Base-by-base conservation (phyloP, 2,113 vertebrate species). In the Gymnarchus niloticus region DNA sequence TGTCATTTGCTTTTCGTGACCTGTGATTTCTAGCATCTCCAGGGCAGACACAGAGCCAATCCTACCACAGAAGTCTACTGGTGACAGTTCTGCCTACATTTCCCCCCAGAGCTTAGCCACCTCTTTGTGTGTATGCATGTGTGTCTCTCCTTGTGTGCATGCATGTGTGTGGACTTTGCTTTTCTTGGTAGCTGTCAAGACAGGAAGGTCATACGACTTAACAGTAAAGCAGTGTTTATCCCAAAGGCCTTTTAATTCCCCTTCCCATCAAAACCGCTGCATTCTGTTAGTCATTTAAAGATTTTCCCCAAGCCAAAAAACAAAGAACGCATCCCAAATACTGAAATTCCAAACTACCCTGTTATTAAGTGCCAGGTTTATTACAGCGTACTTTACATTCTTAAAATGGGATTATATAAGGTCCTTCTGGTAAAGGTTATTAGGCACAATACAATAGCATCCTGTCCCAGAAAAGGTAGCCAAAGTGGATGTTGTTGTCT, bases 381-480 rank as follows among this genome's bases (percentile, higher is more conserved):
- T 3, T 86, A n/a, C n/a, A 19, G 25, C 46, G 33, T 48, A 57
- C 25, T 28, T 1, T 10, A 85, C 86, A 69, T 77, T 76, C 52
- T 88, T 89, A 80, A 76, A 85, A 78, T 81, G 88, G 48, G 86
- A 46, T 85, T 54, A 54, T 3, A 52, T 59, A n/a, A 19, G 23
- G 65, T 85, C 46, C 49, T 81, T 21, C 41, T 41, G 46, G 73
- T 77, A 51, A 54, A 21, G 56, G 28, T 33, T 17, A 48, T 51
- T n/a, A 21, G 41, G n/a, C 19, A 19, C 76, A n/a, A 81, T 59
- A 10, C 21, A 51, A 83, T 57, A 46, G 9, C 7, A 69, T 76
- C 54, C 78, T 86, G 85, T 81, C 14, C 56, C 77, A 33, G 25
- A 49, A 51, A 51, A 88, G 3, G n/a, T 23, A 69, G 8, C 3